Evolutionary conservation across 2,113 vertebrate species (phyloP).

Genomic region (Rallus limicola): DNA sequence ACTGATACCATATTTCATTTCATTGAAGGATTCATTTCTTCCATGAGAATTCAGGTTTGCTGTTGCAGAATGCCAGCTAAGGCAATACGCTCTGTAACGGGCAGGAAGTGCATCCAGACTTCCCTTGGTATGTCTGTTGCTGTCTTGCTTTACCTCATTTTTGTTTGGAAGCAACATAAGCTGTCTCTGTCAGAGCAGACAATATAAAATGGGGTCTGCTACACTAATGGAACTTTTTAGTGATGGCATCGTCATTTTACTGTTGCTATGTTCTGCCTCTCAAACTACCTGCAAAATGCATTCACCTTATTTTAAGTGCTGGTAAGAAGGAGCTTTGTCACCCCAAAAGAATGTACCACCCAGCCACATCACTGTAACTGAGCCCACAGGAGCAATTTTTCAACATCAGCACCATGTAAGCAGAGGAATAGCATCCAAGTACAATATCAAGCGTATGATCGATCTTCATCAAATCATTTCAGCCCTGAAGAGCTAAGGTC

Average conservation of each 20-base stretch:
- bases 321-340: neutral
- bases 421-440: neutral
- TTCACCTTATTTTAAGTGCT: neutral
- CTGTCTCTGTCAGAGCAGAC: neutral
- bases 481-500: neutral
- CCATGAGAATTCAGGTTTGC: neutral
- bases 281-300: neutral
- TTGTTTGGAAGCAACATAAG: neutral
- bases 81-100: neutral
- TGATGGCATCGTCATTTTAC: neutral
- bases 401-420: neutral
- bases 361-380: neutral
- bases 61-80: neutral
- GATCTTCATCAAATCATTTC: neutral
- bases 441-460: neutral
- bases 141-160: neutral
- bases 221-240: neutral
- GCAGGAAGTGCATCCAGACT: neutral
- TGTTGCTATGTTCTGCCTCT: neutral
- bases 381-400: neutral
- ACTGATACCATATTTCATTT: neutral
- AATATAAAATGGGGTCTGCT: neutral
- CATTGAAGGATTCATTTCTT: neutral
- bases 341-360: neutral
- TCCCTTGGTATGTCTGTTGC: neutral